Evolutionary conservation across 2,113 vertebrate species (phyloP), one percentile per base, ranked within the genome.

Genomic region (Paramormyrops kingsleyae): DNA sequence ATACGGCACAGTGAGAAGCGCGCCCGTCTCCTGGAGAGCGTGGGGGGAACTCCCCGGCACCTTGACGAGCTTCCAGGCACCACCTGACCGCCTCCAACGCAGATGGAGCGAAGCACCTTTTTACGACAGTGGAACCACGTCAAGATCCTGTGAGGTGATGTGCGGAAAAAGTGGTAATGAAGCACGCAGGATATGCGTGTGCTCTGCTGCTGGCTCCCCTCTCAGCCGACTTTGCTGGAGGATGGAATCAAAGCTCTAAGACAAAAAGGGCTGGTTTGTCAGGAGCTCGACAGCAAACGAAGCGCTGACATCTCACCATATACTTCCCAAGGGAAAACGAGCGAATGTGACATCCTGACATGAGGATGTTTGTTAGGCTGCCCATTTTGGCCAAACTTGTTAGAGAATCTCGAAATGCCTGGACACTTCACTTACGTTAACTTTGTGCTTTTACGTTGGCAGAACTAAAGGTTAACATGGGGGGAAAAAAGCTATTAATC

Each of bases 361-460:
- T 19, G 35, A 39, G 74, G 70, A 17, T 35, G 15, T 39, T 39
- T 39, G 12, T 77, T 17, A 77, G 70, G 13, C 13, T 35, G 13
- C 13, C 70, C 31, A 80, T 6, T 80, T 42, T 8, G 35, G 35
- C 13, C 35, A 2, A 42, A 80, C 74, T 35, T 42, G 35, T 80
- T 42, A 31, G 1, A 83, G 31, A 83, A 44, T 42, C 17, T 6
- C 5, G 3, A n/a, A 12, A 19, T 47, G 19, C 35, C 10, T 9
- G 39, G 24, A 24, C 17, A 47, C 10, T 47, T 31, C 77, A 85
- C 39, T 66, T 70, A 46, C 49, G 5, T 46, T 87, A 44, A 53
- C 21, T 91, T 88, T 47, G 90, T 83, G 83, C 80, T 17, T 89
- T 59, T 35, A 74, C 88, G 42, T 52, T 87, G 83, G 56, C 47